phyloP scores from a whole-genome alignment of 2,888 invertebrate genomes.

The Lucinisca nassula region DNA sequence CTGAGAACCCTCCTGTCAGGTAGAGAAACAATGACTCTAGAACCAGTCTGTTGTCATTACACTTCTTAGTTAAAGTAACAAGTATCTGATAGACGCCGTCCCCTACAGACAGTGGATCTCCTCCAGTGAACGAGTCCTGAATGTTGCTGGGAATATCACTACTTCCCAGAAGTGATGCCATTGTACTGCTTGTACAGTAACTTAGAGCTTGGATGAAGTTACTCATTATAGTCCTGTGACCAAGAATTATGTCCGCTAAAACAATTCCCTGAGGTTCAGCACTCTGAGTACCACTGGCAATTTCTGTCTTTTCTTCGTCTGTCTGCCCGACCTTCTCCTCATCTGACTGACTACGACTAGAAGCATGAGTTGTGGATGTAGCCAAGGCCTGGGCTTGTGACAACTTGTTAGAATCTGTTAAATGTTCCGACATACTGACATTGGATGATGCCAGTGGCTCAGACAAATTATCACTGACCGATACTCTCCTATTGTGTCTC shows the following conservation, averaged over 20 bases:
- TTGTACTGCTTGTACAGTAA: constrained; percentile 92
- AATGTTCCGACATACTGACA: constrained; percentile 68
- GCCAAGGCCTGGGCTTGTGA: constrained; percentile 78
- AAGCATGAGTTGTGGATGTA: constrained; percentile 72
- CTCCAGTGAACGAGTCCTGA: constrained; percentile 82
- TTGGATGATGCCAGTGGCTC: constrained; percentile 57
- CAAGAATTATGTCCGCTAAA: constrained; percentile 85
- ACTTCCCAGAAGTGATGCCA: constrained; percentile 91
- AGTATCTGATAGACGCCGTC: constrained; percentile 96
- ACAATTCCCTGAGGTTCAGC: constrained; percentile 63
- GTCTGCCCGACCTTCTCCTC: constrained; percentile 90
- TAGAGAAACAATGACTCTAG: constrained; percentile 94
- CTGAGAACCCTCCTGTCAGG: constrained; percentile 88
- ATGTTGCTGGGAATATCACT: constrained; percentile 83
- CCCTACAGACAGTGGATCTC: constrained; percentile 92
- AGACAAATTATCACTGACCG: constrained; percentile 50
- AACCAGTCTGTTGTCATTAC: constrained; percentile 93
- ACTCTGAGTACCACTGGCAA: constrained; percentile 21
- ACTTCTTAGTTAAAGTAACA: constrained; percentile 92
- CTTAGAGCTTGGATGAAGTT: constrained; percentile 94
- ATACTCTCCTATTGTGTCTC: constrained; percentile 53
- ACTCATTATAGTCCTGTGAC: constrained; percentile 92
- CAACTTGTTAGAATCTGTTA: constrained; percentile 83
- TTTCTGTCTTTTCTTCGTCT: constrained; percentile 91
- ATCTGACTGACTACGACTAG: constrained; percentile 78